Conservation (phyloP, 2,797 vertebrate genomes). For the Chloroceryle inda region DNA sequence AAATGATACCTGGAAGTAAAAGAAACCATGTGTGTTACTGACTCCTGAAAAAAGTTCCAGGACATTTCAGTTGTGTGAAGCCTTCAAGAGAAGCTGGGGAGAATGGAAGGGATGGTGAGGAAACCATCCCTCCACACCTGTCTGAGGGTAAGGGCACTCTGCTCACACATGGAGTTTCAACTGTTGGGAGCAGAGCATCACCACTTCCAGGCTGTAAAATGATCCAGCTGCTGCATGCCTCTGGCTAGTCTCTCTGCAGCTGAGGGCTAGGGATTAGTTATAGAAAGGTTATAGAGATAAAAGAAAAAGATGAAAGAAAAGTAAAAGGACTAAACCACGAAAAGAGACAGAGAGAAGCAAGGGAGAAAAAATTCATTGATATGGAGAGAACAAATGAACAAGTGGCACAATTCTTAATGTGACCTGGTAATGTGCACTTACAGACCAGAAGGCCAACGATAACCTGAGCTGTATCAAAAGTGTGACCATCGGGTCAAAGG, state of each 20-base stretch:
- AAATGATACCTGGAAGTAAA: not conserved
- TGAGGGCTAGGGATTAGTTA: not conserved
- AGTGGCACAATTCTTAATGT: not conserved
- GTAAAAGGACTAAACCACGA: not conserved
- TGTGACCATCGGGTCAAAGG: no score
- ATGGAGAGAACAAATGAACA: not conserved
- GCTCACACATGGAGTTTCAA: not conserved
- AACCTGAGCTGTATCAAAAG: no score
- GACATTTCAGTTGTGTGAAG: not conserved
- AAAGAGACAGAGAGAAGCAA: not conserved
- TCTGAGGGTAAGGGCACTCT: not conserved
- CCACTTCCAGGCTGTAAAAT: not conserved
- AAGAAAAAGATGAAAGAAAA: not conserved
- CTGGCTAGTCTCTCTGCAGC: not conserved
- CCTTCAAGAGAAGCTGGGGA: not conserved
- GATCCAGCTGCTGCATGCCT: not conserved
- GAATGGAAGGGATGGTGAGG: not conserved
- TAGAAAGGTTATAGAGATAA: not conserved
- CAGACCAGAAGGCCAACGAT: no score
- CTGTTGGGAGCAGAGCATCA: not conserved
- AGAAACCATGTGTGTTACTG: not conserved
- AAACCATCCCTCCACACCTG: not conserved
- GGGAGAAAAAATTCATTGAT: accelerated
- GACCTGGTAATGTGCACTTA: no score
- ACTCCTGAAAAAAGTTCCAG: not conserved